Evolutionary conservation across 2,797 vertebrate species (phyloP), one percentile per base, ranked within the genome.

Genomic region (Xenops minutus): DNA sequence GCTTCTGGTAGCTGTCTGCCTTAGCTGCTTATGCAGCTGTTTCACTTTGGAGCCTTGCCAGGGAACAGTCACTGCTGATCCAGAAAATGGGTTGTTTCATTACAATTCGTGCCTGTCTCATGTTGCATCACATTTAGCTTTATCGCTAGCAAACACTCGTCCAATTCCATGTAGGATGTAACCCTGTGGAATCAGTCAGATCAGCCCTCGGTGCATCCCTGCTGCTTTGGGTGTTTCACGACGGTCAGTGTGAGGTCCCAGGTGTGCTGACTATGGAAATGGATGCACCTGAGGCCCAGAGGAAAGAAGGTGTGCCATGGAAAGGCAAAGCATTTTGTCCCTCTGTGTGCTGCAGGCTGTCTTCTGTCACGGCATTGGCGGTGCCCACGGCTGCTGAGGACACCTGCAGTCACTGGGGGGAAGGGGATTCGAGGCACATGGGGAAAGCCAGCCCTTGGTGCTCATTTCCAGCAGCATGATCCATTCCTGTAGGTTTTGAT

Each of bases 1-100:
- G 69, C 84, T 93, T 76, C 95, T 94, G 94, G 92, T 96, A 95
- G 88, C 93, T 1, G 18, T 88, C 78, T 92, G 85, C 89, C 85
- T 87, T 84, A 54, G 94, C 71, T 96, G 87, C 95, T 93, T 87
- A 73, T 80, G 93, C 96, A 97, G 96, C 96, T 98, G 95, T 92
- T 95, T 68, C 63, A 95, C 52, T 63, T 86, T 97, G 95, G 94
- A 95, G 72, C 66, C 44, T 62, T 81, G 94, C 96, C 93, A 96
- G 86, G 62, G 72, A 93, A 37, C 14, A 20, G 64, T 83, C 10
- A 15, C 22, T 54, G 69, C 92, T 94, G 88, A 95, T 95, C 88
- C 85, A 90, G 79, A 87, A 89, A 93, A 93, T 71, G 76, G 46
- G 46, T 56, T 86, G 79, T 93, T 97, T 90, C 88, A 68, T 92